A percentile compares a stretch with the other conserved stretches of the same genome.
These are phyloP conservation scores for Tiphia femorata DNA, from an alignment of 2,888 invertebrate genomes.

Conservation along the genomic window DNA sequence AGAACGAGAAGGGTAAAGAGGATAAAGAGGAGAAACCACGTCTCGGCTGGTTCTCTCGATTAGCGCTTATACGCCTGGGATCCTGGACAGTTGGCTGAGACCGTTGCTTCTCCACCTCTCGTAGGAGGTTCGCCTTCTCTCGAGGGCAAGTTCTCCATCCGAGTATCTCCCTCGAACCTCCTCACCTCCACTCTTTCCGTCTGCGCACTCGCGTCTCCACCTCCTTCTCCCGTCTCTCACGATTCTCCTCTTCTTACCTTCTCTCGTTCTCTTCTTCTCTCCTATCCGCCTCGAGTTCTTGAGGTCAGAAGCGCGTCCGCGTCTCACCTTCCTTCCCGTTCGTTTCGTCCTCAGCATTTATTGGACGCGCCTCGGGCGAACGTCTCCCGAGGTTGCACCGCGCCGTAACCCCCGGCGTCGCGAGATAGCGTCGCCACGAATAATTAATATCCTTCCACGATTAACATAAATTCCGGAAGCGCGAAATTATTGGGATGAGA, in stretches of 20 bases:
- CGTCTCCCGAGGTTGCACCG: slow-evolving; percentile 32
- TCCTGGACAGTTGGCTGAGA: slow-evolving; percentile 27
- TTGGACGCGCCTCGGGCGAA: slow-evolving; percentile 50
- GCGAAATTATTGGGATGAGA: too few relatives aligned
- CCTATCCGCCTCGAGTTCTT: slow-evolving; percentile 44
- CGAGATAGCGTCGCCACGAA: neutral
- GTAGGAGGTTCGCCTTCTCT: slow-evolving; percentile 2
- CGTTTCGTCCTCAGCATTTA: slow-evolving; percentile 48
- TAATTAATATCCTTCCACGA: neutral
- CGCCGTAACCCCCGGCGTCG: slow-evolving; percentile 17
- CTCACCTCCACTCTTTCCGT: neutral
- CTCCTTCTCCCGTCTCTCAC: slow-evolving; percentile 3
- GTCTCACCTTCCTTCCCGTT: slow-evolving; percentile 52
- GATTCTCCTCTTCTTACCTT: slow-evolving; percentile 7
- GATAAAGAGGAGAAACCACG: slow-evolving; percentile 26
- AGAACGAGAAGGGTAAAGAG: slow-evolving; percentile 23
- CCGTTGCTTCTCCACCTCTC: slow-evolving; percentile 19
- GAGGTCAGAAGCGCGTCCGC: slow-evolving; percentile 55
- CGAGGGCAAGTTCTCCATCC: slow-evolving; percentile 4
- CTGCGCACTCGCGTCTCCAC: slow-evolving; percentile 5
- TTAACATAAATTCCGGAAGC: too few relatives aligned
- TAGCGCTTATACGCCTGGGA: slow-evolving; percentile 26
- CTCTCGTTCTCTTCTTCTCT: slow-evolving; percentile 16
- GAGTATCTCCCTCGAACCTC: neutral
- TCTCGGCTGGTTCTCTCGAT: slow-evolving; percentile 25